These are phyloP conservation scores for Pediacus dermestoides DNA, from an alignment of 2,888 invertebrate species.

Conservation along the genomic window DNA sequence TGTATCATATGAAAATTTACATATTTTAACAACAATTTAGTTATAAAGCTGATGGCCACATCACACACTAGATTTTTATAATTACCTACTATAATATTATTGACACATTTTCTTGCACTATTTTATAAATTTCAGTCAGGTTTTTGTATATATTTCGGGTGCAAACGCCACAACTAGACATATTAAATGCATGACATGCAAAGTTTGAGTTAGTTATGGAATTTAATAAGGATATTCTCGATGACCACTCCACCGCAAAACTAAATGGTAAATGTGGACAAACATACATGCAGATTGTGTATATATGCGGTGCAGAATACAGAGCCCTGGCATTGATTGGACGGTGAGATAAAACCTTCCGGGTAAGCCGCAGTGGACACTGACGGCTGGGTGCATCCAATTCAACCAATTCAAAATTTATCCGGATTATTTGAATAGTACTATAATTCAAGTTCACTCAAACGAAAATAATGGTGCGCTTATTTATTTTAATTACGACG, in stretches of 20 bases:
- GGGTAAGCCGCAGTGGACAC: conserved; percentile 27
- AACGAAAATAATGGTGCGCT: conserved; percentile 25
- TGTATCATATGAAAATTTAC: too few relatives aligned
- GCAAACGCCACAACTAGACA: too few relatives aligned
- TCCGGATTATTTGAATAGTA: conserved; percentile 36
- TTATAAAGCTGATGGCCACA: too few relatives aligned
- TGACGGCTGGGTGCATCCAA: conserved; percentile 21
- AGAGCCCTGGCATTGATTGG: conserved; percentile 19
- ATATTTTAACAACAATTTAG: too few relatives aligned
- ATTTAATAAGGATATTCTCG: conserved; percentile 16
- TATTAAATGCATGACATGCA: conserved; percentile 10
- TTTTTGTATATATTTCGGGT: too few relatives aligned
- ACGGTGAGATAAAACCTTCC: conserved; percentile 28
- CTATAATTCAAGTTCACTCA: conserved; percentile 30
- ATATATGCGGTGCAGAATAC: conserved; percentile 6
- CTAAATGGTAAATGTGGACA: conserved; percentile 21
- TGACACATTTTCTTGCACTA: too few relatives aligned
- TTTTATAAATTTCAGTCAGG: too few relatives aligned
- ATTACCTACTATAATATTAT: too few relatives aligned
- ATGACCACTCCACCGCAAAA: conserved; percentile 7
- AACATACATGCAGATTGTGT: conserved; percentile 24
- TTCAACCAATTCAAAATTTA: conserved; percentile 32
- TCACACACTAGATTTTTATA: too few relatives aligned
- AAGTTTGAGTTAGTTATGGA: conserved; percentile 12
- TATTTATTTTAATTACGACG: conserved; percentile 21